A percentile compares a stretch with the other conserved stretches of the same genome.
Evolutionary conservation across 2,888 invertebrate species (phyloP).

Genomic region (Arge pagana): DNA sequence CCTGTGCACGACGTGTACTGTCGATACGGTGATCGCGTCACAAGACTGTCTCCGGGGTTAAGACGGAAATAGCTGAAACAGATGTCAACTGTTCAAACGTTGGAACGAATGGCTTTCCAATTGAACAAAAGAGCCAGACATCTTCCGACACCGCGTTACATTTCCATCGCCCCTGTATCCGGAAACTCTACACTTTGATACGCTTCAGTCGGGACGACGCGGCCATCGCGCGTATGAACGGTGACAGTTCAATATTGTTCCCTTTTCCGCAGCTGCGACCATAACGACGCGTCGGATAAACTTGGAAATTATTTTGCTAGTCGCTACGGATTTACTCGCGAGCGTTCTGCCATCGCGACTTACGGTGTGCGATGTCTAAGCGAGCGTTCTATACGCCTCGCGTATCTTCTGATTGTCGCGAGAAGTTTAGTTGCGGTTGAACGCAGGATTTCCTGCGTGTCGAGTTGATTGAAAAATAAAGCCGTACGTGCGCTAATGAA

Average conservation of each 20-base stretch:
- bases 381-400: constrained; percentile 6
- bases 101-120: constrained; percentile 10
- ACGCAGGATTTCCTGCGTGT: no score
- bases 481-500: no score
- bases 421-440: background rate
- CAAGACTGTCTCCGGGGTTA: no score
- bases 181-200: no score
- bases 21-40: background rate
- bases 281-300: constrained; percentile 18
- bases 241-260: background rate
- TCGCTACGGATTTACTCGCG: background rate
- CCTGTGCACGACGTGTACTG: no score
- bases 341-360: constrained; percentile 1
- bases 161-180: no score
- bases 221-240: background rate
- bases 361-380: background rate
- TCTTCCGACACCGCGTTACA: no score
- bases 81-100: background rate
- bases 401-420: constrained; percentile 19
- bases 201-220: no score
- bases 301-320: constrained; percentile 16
- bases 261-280: constrained; percentile 6
- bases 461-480: no score
- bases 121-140: background rate
- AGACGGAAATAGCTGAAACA: no score